Conservation (phyloP, 2,113 vertebrate genomes). For the Silurus meridionalis region DNA sequence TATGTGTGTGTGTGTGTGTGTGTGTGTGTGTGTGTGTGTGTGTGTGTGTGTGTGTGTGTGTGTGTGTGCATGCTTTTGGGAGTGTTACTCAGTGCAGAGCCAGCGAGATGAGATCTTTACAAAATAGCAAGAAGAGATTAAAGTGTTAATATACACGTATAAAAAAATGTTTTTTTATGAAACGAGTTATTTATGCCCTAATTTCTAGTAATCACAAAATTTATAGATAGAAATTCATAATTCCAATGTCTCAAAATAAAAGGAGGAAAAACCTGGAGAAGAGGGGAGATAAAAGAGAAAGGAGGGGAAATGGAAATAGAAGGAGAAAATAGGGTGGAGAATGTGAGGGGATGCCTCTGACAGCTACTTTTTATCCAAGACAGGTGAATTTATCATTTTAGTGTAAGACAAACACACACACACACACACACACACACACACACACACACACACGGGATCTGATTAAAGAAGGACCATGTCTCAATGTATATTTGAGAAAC, state of each 20-base stretch:
- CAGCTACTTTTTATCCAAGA: constrained; percentile 78
- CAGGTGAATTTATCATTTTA: constrained; percentile 78
- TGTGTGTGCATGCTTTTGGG: constrained; percentile 54
- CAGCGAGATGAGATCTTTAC: too few relatives aligned
- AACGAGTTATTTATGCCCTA: background rate
- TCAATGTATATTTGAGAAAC: constrained; percentile 1
- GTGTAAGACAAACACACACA: constrained; percentile 36
- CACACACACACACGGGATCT: constrained; percentile 32
- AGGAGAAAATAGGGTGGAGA: background rate
- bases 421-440: constrained; percentile 46
- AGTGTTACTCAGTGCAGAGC: constrained; percentile 17
- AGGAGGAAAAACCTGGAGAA: background rate
- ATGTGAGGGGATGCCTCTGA: constrained; percentile 48
- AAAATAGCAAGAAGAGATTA: background rate
- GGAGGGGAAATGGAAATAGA: background rate
- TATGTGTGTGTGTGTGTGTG: constrained; percentile 29
- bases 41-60: constrained; percentile 55
- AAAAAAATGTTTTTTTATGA: background rate
- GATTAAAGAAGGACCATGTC: constrained; percentile 10
- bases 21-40: constrained; percentile 26
- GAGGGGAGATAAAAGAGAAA: constrained; percentile 2
- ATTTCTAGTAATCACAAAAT: background rate
- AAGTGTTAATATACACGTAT: background rate
- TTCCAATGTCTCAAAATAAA: background rate
- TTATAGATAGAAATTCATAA: background rate